phyloP scores from a whole-genome alignment of 2,113 vertebrate genomes.

The Manacus vitellinus region DNA sequence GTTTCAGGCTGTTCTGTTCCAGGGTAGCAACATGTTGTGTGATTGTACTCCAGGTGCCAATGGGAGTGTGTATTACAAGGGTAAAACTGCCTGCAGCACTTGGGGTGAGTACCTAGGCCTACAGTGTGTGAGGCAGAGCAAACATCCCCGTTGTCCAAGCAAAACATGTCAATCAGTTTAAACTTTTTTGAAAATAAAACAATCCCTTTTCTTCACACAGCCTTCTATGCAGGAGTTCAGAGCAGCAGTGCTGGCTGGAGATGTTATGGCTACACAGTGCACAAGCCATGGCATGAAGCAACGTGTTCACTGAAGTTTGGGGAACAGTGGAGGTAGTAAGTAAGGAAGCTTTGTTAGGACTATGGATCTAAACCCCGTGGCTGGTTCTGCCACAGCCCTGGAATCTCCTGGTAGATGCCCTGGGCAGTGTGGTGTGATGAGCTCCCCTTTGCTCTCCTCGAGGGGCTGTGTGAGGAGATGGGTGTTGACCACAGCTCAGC shows the following conservation, averaged over 20 bases:
- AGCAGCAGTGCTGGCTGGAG: background rate
- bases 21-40: rapidly evolving
- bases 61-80: background rate
- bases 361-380: background rate
- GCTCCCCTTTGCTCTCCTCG: background rate
- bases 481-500: background rate
- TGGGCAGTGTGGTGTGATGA: background rate
- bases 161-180: background rate
- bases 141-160: background rate
- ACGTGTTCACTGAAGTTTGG: rapidly evolving
- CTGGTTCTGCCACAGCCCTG: background rate
- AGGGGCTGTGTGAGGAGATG: background rate
- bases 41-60: background rate
- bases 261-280: rapidly evolving
- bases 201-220: background rate
- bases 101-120: background rate
- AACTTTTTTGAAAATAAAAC: background rate
- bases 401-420: background rate
- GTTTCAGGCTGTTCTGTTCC: background rate
- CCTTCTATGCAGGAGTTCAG: background rate
- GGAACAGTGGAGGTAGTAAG: background rate
- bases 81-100: background rate
- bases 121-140: background rate
- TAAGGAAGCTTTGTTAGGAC: background rate
- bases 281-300: background rate